These are phyloP conservation scores for Psophia crepitans DNA, from an alignment of 2,113 vertebrate genomes.

Conservation along the genomic window DNA sequence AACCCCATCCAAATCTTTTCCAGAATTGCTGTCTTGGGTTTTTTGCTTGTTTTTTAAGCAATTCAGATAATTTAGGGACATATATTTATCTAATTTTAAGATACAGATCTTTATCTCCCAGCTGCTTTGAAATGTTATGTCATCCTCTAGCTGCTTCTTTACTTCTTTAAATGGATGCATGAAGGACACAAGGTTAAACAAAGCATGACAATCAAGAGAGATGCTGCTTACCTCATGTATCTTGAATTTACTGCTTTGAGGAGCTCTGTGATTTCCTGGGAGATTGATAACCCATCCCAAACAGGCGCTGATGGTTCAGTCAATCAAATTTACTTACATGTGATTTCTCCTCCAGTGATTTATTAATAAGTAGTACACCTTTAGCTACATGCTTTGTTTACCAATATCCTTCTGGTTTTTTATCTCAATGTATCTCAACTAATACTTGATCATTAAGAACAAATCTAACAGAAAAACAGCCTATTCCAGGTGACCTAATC, in stretches of 20 bases:
- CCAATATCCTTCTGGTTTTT: neutral
- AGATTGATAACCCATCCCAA: neutral
- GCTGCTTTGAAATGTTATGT: neutral
- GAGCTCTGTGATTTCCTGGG: neutral
- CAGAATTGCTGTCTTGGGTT: neutral
- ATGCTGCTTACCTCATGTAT: neutral
- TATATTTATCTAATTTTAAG: neutral
- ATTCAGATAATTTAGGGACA: neutral
- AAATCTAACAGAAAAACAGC: neutral
- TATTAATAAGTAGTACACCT: neutral
- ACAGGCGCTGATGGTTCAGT: neutral
- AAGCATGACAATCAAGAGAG: neutral
- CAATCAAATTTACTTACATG: neutral
- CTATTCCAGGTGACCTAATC: neutral
- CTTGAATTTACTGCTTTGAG: neutral
- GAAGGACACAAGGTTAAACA: constrained; percentile 1
- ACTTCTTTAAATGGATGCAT: neutral
- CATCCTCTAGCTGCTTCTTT: neutral
- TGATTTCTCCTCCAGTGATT: neutral
- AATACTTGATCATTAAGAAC: neutral
- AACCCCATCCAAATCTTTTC: neutral
- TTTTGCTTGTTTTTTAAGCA: neutral
- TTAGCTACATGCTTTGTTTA: neutral
- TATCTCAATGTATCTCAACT: neutral
- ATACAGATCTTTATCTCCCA: neutral